Evolutionary conservation across 1,140 invertebrate genomes (phyloP).

Genomic region (Holotrichia oblita): DNA sequence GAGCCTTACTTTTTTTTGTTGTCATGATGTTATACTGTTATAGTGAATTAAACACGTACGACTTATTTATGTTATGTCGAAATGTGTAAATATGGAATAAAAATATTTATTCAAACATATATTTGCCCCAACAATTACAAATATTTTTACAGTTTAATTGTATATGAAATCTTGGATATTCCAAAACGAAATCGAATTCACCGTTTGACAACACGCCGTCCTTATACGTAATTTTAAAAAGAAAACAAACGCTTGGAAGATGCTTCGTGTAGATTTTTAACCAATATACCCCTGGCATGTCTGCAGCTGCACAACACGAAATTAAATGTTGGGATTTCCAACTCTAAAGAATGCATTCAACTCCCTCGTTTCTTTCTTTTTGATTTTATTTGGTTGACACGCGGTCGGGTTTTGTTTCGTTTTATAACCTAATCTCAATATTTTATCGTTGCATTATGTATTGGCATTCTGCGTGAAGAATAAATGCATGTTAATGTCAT

Average conservation of each 20-base stretch:
- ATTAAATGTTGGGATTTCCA: constrained; percentile 30
- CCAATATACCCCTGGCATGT: neutral
- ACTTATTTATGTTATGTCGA: too few species aligned
- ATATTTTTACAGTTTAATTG: too few species aligned
- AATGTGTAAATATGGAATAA: too few species aligned
- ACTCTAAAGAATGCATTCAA: constrained; percentile 24
- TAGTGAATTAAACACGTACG: too few species aligned
- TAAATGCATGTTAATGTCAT: neutral
- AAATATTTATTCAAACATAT: too few species aligned
- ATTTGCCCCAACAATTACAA: too few species aligned
- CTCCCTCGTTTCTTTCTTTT: constrained; percentile 15
- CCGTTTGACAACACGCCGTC: neutral
- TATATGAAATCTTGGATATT: too few species aligned
- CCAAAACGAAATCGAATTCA: too few species aligned
- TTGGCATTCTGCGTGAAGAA: neutral
- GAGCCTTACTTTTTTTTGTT: too few species aligned
- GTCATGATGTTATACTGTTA: too few species aligned
- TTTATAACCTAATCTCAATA: neutral
- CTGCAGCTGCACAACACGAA: neutral
- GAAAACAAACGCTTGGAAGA: neutral
- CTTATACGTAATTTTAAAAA: neutral
- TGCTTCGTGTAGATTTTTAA: constrained; percentile 2
- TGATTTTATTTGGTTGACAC: constrained; percentile 9
- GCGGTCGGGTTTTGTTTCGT: neutral
- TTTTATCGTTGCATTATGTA: constrained; percentile 27